phyloP scores from a whole-genome alignment of 2,888 invertebrate genomes.

The Blera fallax region DNA sequence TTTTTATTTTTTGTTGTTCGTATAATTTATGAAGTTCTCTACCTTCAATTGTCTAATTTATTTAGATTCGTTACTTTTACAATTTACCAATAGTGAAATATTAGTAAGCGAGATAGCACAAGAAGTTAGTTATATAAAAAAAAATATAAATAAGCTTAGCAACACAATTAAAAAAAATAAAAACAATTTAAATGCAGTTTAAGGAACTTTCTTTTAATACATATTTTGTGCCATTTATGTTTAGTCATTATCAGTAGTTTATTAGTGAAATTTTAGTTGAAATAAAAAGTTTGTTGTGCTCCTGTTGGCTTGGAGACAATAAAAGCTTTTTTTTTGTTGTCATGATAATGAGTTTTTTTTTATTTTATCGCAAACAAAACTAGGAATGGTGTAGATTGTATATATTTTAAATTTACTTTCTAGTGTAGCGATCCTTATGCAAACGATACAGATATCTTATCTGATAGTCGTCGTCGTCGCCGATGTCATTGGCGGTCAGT shows the following conservation, averaged over 20 bases:
- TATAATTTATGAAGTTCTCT: constrained; percentile 44
- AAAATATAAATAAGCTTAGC: constrained; percentile 21
- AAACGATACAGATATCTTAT: constrained; percentile 79
- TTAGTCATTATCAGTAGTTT: constrained; percentile 16
- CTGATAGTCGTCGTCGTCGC: constrained; percentile 76
- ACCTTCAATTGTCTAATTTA: constrained; percentile 43
- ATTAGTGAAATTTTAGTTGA: neutral
- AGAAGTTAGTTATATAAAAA: constrained; percentile 1
- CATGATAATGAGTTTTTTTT: neutral
- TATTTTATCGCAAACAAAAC: neutral
- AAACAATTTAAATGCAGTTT: constrained; percentile 40
- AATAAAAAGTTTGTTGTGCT: neutral
- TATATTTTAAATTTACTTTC: constrained; percentile 64
- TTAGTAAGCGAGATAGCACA: constrained; percentile 29
- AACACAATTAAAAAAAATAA: constrained; percentile 2
- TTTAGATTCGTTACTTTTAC: constrained; percentile 55
- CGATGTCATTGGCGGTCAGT: constrained; percentile 60
- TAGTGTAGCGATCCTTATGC: constrained; percentile 77
- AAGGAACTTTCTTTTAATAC: constrained; percentile 58
- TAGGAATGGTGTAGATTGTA: neutral
- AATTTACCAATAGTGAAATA: constrained; percentile 13
- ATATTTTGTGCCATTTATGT: constrained; percentile 47
- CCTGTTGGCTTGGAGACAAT: neutral
- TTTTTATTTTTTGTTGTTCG: constrained; percentile 18
- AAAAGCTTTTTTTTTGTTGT: neutral